These are phyloP conservation scores for Drosophila anomalata DNA, from an alignment of 2,888 invertebrate genomes.

Conservation along the genomic window DNA sequence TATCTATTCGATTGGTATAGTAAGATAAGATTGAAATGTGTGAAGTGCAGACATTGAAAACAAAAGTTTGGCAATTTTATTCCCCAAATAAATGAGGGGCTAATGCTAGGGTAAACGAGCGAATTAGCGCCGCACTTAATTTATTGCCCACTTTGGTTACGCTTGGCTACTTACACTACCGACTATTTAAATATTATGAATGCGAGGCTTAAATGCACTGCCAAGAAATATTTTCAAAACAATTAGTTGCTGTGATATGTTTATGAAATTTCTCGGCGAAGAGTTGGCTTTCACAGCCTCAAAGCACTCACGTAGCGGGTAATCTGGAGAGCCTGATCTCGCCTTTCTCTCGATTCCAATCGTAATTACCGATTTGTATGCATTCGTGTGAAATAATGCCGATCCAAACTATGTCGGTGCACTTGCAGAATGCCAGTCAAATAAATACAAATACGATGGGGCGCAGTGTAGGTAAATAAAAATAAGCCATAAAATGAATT, in stretches of 20 bases:
- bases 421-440: conserved; percentile 50
- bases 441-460: conserved; percentile 44
- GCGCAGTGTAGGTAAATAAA: conserved; percentile 52
- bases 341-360: conserved; percentile 25
- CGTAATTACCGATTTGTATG: conserved; percentile 66
- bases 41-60: neutral
- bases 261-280: neutral
- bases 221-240: conserved; percentile 1
- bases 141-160: conserved; percentile 31
- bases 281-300: conserved; percentile 26
- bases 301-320: conserved; percentile 23
- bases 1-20: neutral
- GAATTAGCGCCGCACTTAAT: conserved; percentile 20
- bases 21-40: neutral
- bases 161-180: conserved; percentile 12
- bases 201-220: conserved; percentile 2
- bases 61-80: neutral
- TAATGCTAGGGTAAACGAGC: conserved; percentile 10
- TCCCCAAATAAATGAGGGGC: neutral
- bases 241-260: neutral
- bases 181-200: conserved; percentile 2
- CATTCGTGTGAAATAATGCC: conserved; percentile 33
- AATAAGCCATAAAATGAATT: conserved; percentile 57
- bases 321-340: conserved; percentile 48
- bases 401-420: conserved; percentile 67